Conservation (phyloP, 2,888 invertebrate genomes). For the Notocelia uddmanniana region DNA sequence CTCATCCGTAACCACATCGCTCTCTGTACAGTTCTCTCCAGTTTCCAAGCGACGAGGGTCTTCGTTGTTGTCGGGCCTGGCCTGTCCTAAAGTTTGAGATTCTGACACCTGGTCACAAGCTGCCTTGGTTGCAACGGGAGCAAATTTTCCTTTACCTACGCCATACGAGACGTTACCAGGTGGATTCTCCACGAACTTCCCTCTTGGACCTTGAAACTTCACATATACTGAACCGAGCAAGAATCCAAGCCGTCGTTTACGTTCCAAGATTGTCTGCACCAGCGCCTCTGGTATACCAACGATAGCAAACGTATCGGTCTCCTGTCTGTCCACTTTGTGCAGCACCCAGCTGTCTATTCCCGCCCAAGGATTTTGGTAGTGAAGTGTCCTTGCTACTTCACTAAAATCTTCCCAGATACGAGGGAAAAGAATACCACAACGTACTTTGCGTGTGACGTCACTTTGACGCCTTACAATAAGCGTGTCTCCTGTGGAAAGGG, state of each 20-base stretch:
- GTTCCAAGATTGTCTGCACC: background rate
- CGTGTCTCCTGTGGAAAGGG: slow-evolving; percentile 5
- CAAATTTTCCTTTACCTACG: no score
- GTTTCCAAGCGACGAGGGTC: background rate
- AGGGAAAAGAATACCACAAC: slow-evolving; percentile 4
- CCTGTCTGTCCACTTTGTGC: background rate
- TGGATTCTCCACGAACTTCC: background rate
- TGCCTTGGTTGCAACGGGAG: no score
- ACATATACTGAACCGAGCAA: slow-evolving; percentile 10
- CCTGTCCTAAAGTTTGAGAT: no score
- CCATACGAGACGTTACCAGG: no score
- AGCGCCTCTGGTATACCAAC: background rate
- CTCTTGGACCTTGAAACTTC: slow-evolving; percentile 7
- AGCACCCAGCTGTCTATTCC: background rate
- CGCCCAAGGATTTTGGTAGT: slow-evolving; percentile 7
- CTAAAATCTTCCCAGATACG: slow-evolving; percentile 1
- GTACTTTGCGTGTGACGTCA: background rate
- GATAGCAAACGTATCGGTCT: background rate
- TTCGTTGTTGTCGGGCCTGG: no score
- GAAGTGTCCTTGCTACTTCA: background rate
- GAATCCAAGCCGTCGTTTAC: background rate
- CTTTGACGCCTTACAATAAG: background rate
- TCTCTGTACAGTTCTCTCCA: background rate
- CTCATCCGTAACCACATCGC: background rate
- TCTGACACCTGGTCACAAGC: no score